phyloP scores from a whole-genome alignment of 2,113 vertebrate genomes.

The Lepisosteus oculatus region DNA sequence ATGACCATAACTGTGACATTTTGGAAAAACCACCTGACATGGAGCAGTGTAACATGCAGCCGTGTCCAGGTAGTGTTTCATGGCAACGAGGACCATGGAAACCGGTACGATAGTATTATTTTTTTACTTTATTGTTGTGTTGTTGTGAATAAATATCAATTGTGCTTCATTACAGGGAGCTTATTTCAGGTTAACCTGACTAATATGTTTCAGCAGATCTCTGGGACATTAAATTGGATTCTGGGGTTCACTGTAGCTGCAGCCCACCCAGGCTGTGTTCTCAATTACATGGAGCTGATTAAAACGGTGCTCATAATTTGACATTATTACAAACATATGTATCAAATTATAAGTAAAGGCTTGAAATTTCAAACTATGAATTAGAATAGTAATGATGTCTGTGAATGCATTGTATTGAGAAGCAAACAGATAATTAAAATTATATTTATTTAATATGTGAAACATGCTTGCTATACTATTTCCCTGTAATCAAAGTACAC shows the following conservation, averaged over 20 bases:
- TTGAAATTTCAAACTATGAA: constrained; percentile 45
- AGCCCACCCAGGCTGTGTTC: constrained; percentile 7
- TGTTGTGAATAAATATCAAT: constrained; percentile 41
- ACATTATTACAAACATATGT: constrained; percentile 53
- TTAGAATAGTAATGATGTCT: constrained; percentile 41
- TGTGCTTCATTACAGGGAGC: constrained; percentile 40
- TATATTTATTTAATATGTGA: constrained; percentile 61
- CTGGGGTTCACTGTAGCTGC: constrained; percentile 1
- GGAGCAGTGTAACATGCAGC: constrained; percentile 79
- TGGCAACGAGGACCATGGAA: constrained; percentile 93
- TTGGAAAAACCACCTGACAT: constrained; percentile 80
- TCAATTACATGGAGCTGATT: constrained; percentile 2
- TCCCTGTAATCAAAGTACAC: constrained; percentile 59
- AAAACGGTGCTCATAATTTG: constrained; percentile 32
- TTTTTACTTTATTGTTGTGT: constrained; percentile 34
- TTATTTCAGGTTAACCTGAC: constrained; percentile 35
- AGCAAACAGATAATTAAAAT: constrained; percentile 34
- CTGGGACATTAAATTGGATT: background rate
- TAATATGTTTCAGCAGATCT: background rate
- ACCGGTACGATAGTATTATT: constrained; percentile 85
- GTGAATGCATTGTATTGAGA: constrained; percentile 46
- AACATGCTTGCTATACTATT: constrained; percentile 54
- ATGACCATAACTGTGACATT: constrained; percentile 85
- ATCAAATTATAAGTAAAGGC: constrained; percentile 37
- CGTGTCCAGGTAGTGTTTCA: constrained; percentile 79